phyloP scores from a whole-genome alignment of 2,888 invertebrate genomes.

The Nymphalis c-album region DNA sequence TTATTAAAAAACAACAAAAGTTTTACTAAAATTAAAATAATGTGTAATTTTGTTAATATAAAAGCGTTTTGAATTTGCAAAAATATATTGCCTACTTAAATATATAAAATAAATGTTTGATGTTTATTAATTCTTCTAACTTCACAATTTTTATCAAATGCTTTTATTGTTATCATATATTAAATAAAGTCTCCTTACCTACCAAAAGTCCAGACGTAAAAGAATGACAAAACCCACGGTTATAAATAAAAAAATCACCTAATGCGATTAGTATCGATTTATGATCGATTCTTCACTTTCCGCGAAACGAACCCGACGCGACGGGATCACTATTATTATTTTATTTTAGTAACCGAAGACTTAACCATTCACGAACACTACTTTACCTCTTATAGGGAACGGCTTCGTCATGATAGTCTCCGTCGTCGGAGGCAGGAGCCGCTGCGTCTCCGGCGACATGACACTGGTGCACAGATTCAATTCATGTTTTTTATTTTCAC shows the following conservation, averaged over 20 bases:
- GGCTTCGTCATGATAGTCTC: conserved; percentile 95
- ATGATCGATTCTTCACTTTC: neutral
- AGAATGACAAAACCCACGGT: neutral
- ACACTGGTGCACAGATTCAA: conserved; percentile 85
- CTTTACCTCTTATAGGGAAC: conserved; percentile 90
- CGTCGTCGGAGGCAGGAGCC: conserved; percentile 88
- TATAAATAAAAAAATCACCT: neutral
- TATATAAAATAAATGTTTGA: too few relatives aligned
- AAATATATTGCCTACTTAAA: too few relatives aligned
- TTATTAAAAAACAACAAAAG: too few relatives aligned
- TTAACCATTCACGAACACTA: neutral
- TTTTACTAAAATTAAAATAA: too few relatives aligned
- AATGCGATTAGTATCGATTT: neutral
- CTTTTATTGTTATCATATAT: too few relatives aligned
- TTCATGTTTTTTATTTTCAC: conserved; percentile 76
- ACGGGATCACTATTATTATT: conserved; percentile 55
- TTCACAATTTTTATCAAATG: too few relatives aligned
- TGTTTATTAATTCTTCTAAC: too few relatives aligned
- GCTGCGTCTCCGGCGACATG: conserved; percentile 85
- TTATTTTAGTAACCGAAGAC: neutral
- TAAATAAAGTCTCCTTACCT: conserved; percentile 3
- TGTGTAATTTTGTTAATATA: too few relatives aligned
- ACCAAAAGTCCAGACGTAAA: conserved; percentile 3
- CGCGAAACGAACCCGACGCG: neutral
- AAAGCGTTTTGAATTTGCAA: too few relatives aligned